Base-by-base conservation (phyloP, 2,113 vertebrate species). In the Myiozetetes cayanensis region DNA sequence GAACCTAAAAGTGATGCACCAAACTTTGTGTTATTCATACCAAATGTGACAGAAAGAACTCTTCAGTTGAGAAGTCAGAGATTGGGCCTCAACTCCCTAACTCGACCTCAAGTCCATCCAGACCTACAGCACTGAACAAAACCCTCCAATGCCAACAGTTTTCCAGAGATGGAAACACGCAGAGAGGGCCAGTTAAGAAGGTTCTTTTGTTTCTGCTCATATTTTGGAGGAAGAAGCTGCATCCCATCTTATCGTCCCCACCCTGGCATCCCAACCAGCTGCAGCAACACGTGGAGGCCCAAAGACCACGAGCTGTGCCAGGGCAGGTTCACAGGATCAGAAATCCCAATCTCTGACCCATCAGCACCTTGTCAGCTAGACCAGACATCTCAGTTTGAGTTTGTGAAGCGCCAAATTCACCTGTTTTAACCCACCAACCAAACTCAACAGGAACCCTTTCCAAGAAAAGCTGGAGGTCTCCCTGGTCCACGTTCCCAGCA, bases 21-120 rank as follows among this genome's bases (percentile, higher is more conserved):
- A 81, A 19, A 71, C 16, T 7, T 31, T 24, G 0, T 2, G 37
- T 3, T 37, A 44, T 1, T 11, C 55, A 8, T 5, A 20, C 3
- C 9, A 44, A 72, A 35, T 23, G 1, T 7, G 27, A n/a, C 0
- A 74, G 13, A 41, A 74, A 66, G 27, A 68, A 35, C 27, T 52
- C 63, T 39, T 27, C 62, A 82, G 37, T 14, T 58, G 21, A 17
- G 31, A 50, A 76, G 21, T 44, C 62, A 53, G n/a, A 84, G 44
- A 31, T 0, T 17, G 49, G 20, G 9, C 35, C 20, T 76, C 37
- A 66, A 33, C 20, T 70, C 30, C 33, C 19, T 27, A 24, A 52
- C 8, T 44, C 31, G 55, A 30, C 9, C 52, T 27, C 43, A 52
- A 55, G 14, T 8, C 14, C 46, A 56, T 7, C 12, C 46, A 56